phyloP scores from a whole-genome alignment of 2,888 invertebrate genomes.

The Scaptodrosophila latifasciaeformis region DNA sequence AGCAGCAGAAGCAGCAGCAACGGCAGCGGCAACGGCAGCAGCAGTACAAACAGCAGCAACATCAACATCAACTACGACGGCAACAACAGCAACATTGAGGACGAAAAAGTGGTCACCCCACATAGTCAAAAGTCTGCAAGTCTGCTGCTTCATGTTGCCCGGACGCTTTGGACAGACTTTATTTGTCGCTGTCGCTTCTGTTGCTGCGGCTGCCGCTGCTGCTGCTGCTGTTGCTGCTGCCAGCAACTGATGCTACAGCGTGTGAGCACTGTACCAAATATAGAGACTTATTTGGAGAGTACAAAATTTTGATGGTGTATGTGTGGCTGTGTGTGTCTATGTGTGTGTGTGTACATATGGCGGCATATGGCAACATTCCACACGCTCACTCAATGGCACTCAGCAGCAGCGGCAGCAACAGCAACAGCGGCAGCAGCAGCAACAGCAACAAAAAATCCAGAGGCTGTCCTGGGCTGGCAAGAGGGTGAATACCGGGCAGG shows the following conservation, averaged over 20 bases:
- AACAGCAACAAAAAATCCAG: background rate
- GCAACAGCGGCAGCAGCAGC: conserved; percentile 15
- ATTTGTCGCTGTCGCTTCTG: conserved; percentile 48
- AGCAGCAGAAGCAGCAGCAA: conserved; percentile 41
- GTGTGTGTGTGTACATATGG: conserved; percentile 46
- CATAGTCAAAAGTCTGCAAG: conserved; percentile 64
- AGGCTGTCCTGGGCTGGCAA: background rate
- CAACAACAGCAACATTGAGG: conserved; percentile 42
- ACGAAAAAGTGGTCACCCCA: conserved; percentile 65
- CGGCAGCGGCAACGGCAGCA: conserved; percentile 32
- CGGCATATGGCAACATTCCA: conserved; percentile 66
- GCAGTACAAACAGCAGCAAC: conserved; percentile 19
- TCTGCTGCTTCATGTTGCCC: conserved; percentile 41
- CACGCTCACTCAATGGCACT: conserved; percentile 49
- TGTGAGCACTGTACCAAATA: conserved; percentile 46
- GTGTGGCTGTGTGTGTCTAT: conserved; percentile 24
- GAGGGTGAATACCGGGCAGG: conserved; percentile 20
- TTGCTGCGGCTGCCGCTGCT: conserved; percentile 25
- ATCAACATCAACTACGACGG: conserved; percentile 33
- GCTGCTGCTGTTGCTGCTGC: conserved; percentile 36
- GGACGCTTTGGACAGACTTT: conserved; percentile 46
- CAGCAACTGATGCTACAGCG: conserved; percentile 42
- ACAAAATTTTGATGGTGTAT: conserved; percentile 18
- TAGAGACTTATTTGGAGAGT: conserved; percentile 17
- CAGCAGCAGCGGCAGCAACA: conserved; percentile 25